Evolutionary conservation across 2,888 invertebrate genomes (phyloP).

Genomic region (Galerucella pusilla): DNA sequence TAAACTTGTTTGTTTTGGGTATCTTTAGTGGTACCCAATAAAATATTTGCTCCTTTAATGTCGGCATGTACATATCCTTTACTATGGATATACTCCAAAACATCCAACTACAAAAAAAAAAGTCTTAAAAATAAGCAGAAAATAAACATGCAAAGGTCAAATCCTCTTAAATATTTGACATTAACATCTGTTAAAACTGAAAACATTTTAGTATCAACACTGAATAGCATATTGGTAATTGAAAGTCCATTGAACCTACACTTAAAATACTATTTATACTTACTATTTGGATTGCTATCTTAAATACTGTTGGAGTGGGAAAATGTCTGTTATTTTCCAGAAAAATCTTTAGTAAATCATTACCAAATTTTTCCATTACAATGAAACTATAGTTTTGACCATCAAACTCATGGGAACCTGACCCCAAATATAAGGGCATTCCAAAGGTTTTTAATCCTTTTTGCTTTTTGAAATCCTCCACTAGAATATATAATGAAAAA

Average conservation of each 20-base stretch:
- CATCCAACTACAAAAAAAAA: constrained; percentile 77
- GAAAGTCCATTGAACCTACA: too few relatives aligned
- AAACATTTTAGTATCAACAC: background rate
- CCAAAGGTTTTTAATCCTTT: constrained; percentile 80
- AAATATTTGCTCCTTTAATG: constrained; percentile 93
- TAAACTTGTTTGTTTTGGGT: constrained; percentile 77
- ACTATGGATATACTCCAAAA: constrained; percentile 91
- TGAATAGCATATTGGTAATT: background rate
- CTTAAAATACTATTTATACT: background rate
- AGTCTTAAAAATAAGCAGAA: background rate
- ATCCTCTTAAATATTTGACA: too few relatives aligned
- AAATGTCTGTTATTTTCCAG: constrained; percentile 75
- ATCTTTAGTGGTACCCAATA: constrained; percentile 76
- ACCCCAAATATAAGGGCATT: constrained; percentile 85
- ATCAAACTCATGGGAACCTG: constrained; percentile 83
- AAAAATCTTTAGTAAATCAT: constrained; percentile 85
- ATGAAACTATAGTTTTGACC: constrained; percentile 87
- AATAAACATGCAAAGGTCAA: too few relatives aligned
- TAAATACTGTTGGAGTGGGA: constrained; percentile 3
- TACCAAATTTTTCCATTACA: constrained; percentile 89
- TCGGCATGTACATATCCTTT: constrained; percentile 95
- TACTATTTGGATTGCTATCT: constrained; percentile 34
- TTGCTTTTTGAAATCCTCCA: constrained; percentile 75
- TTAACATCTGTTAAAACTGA: too few relatives aligned
- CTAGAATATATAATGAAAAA: constrained; percentile 64